Evolutionary conservation across 2,113 vertebrate species (phyloP), one percentile per base, ranked within the genome.

Genomic region (Seriola dumerili): DNA sequence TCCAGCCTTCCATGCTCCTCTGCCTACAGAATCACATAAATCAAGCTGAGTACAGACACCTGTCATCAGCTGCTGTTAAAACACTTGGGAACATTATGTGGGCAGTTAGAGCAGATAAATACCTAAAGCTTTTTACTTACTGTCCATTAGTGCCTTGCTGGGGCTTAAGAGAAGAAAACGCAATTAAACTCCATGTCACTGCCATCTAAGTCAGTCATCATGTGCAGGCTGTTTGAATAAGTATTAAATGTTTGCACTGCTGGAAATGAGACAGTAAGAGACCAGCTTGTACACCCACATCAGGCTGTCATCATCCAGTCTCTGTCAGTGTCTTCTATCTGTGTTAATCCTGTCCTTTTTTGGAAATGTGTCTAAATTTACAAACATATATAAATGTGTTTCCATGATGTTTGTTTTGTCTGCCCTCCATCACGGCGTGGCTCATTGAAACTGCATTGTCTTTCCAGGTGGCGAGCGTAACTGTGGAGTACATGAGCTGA

Each of bases 401-500:
- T 0, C 36, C 73, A 21, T 57, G 58, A 13, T 38, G 69, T 85
- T 14, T 40, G 50, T 81, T 75, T 42, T 74, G 79, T 87, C 76
- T 68, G 0, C 29, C 79, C 73, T 78, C 83, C 91, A 88, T 89
- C 88, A 16, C 85, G 4, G 67, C 23, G 76, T 72, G 82, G 70
- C 87, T 93, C 91, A 92, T 94, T 89, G 86, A 93, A 89, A 84
- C 89, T 93, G 81, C 87, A 68, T 93, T 96, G 94, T 94, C 89
- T 96, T 85, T 88, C 64, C 93, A 99, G 98, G 97, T 96, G 98
- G 98, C 86, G 98, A 99, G 88, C 96, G 98, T 91, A 97, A 97
- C 84, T 99, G 98, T 90, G 98, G 98, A 95, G 97, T 99, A 72
- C 97, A 99, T 94, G 98, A 99, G 91, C 96, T 99, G 90, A 96